Evolutionary conservation across 1,140 invertebrate genomes (phyloP).

Genomic region (Epicauta chinensis): DNA sequence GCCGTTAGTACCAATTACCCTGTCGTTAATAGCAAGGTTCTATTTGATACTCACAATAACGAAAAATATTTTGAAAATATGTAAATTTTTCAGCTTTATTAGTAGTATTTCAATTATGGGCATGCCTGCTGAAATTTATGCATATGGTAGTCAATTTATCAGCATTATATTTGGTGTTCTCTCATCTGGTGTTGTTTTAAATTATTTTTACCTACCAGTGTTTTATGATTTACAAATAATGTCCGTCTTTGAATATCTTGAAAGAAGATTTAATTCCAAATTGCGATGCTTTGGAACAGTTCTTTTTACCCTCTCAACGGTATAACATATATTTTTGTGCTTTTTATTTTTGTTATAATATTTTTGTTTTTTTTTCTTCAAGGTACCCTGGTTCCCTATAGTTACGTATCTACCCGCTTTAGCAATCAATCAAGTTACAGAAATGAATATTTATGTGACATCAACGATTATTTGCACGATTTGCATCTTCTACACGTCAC

Average conservation of each 20-base stretch:
- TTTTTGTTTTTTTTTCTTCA: too few species aligned
- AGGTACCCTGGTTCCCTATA: constrained; percentile 47
- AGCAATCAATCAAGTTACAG: constrained; percentile 54
- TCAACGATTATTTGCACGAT: constrained; percentile 57
- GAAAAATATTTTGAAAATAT: too few species aligned
- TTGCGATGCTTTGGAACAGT: constrained; percentile 53
- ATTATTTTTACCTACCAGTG: constrained; percentile 50
- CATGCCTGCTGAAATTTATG: constrained; percentile 71
- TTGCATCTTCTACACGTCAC: constrained; percentile 74
- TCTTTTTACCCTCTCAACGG: constrained; percentile 40
- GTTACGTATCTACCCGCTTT: constrained; percentile 56
- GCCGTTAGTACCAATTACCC: constrained; percentile 50
- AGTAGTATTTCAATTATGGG: constrained; percentile 72
- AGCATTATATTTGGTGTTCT: constrained; percentile 20
- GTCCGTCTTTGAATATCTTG: constrained; percentile 62
- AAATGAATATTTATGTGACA: constrained; percentile 52
- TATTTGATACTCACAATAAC: too few species aligned
- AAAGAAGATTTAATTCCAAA: constrained; percentile 46
- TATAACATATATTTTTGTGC: too few species aligned
- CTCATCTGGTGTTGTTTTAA: background rate
- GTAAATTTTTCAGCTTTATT: constrained; percentile 54
- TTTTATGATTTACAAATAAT: constrained; percentile 68
- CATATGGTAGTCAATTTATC: constrained; percentile 60
- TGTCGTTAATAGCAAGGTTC: constrained; percentile 51
- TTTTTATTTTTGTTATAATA: too few species aligned